Percentiles rank a stretch among this genome's conserved stretches.
phyloP scores from a whole-genome alignment of 2,888 invertebrate species.

The Gnatocerus cornutus region DNA sequence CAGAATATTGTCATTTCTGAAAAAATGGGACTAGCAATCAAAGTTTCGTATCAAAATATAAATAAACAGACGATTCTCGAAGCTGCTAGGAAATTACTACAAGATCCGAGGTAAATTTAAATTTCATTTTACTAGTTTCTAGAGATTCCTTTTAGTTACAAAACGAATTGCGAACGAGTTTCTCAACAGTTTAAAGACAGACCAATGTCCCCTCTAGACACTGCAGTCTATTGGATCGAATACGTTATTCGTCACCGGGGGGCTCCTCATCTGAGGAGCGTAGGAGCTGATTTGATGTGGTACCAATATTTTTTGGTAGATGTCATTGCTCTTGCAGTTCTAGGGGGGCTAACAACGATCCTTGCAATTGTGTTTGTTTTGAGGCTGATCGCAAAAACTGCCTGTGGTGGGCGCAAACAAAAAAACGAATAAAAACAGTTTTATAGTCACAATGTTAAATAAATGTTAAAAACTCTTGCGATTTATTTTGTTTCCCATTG shows the following conservation, averaged over 20 bases:
- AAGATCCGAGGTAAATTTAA: constrained; percentile 29
- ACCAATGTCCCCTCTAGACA: constrained; percentile 75
- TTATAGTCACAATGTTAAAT: too few relatives aligned
- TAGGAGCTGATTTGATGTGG: constrained; percentile 71
- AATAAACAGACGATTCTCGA: constrained; percentile 58
- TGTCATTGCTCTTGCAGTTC: constrained; percentile 42
- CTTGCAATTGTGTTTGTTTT: too few relatives aligned
- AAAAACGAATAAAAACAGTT: too few relatives aligned
- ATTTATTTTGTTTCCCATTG: neutral
- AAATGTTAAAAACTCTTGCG: too few relatives aligned
- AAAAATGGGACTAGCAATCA: constrained; percentile 72
- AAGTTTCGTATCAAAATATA: constrained; percentile 61
- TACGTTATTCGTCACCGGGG: constrained; percentile 77
- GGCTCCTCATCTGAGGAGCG: constrained; percentile 73
- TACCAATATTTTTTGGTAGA: constrained; percentile 68
- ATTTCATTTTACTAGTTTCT: neutral
- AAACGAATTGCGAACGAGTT: constrained; percentile 71
- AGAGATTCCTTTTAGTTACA: constrained; percentile 72
- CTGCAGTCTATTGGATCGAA: constrained; percentile 79
- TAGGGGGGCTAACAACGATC: too few relatives aligned
- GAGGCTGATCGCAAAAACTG: too few relatives aligned
- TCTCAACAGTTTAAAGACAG: constrained; percentile 75
- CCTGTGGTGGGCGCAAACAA: too few relatives aligned
- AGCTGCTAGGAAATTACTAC: constrained; percentile 56
- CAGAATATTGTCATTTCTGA: constrained; percentile 74